Conservation (phyloP, 2,888 invertebrate species). For the Melolontha melolontha region DNA sequence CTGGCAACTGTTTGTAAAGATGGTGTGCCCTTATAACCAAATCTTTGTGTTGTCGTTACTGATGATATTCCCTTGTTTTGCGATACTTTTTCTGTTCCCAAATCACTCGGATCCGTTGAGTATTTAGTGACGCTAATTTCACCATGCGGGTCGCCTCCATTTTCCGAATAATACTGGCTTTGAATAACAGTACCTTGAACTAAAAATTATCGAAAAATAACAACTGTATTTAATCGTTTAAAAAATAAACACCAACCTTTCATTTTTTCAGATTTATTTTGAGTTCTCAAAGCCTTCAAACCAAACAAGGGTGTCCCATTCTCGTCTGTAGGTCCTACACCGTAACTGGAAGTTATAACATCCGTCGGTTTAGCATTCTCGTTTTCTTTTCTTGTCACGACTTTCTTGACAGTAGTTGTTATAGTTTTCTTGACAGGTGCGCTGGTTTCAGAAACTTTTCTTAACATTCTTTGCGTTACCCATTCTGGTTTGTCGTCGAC, state of each 20-base stretch:
- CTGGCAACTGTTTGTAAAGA: conserved; percentile 56
- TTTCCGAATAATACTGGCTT: conserved; percentile 76
- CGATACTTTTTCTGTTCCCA: conserved; percentile 57
- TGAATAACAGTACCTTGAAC: conserved; percentile 80
- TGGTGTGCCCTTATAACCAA: conserved; percentile 61
- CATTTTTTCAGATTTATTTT: conserved; percentile 67
- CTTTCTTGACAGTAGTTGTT: conserved; percentile 46
- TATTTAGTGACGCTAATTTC: conserved; percentile 78
- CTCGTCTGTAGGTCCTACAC: conserved; percentile 85
- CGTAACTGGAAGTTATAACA: conserved; percentile 83
- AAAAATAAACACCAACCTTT: conserved; percentile 43
- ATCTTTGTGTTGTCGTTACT: conserved; percentile 64
- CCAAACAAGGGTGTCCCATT: conserved; percentile 85
- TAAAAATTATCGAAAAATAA: conserved; percentile 57
- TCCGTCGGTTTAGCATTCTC: conserved; percentile 68
- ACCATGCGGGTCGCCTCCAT: conserved; percentile 77
- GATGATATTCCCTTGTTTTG: conserved; percentile 57
- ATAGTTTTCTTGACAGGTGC: conserved; percentile 47
- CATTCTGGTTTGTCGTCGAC: conserved; percentile 73
- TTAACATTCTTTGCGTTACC: conserved; percentile 72
- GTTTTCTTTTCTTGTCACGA: conserved; percentile 51
- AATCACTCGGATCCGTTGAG: conserved; percentile 73
- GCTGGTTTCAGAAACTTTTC: conserved; percentile 65
- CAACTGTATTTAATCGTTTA: conserved; percentile 1
- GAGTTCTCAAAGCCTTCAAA: conserved; percentile 76